Conservation (phyloP, 2,888 invertebrate genomes). For the Neria commutata region DNA sequence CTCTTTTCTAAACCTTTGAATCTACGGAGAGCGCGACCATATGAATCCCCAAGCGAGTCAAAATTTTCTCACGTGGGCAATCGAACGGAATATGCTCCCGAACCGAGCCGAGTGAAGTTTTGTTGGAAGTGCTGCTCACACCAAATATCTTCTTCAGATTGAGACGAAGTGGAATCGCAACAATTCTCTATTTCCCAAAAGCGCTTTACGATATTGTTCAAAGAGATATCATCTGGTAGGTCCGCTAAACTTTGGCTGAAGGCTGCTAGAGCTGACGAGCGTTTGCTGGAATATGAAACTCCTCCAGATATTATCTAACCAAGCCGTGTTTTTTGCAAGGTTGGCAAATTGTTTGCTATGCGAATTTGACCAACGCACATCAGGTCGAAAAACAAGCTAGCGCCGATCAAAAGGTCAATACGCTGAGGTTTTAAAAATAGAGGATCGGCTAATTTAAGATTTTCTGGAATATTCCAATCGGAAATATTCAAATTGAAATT, state of each 20-base stretch:
- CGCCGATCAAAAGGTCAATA: conserved; percentile 16
- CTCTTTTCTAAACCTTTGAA: neutral
- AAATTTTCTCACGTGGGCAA: neutral
- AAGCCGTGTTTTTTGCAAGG: conserved; percentile 16
- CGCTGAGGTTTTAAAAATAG: conserved; percentile 15
- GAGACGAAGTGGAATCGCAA: neutral
- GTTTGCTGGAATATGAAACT: conserved; percentile 4
- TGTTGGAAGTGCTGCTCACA: neutral
- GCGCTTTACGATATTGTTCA: too few species aligned
- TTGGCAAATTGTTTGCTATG: conserved; percentile 9
- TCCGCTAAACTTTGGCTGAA: too few species aligned
- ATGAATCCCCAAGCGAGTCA: neutral
- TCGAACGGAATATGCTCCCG: neutral
- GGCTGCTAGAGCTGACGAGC: neutral
- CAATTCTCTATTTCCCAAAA: conserved; percentile 15
- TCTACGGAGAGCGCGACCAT: neutral
- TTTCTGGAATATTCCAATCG: conserved; percentile 24
- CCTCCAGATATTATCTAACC: conserved; percentile 18
- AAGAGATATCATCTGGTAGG: too few species aligned
- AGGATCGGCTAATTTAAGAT: conserved; percentile 18
- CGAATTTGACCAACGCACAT: conserved; percentile 21
- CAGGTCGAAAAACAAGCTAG: conserved; percentile 17
- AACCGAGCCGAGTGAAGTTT: neutral
- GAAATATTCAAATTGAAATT: conserved; percentile 19
- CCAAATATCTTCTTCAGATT: too few species aligned